Base-by-base conservation (phyloP, 1,140 invertebrate species). In the Trachymyrmex cornetzi region DNA sequence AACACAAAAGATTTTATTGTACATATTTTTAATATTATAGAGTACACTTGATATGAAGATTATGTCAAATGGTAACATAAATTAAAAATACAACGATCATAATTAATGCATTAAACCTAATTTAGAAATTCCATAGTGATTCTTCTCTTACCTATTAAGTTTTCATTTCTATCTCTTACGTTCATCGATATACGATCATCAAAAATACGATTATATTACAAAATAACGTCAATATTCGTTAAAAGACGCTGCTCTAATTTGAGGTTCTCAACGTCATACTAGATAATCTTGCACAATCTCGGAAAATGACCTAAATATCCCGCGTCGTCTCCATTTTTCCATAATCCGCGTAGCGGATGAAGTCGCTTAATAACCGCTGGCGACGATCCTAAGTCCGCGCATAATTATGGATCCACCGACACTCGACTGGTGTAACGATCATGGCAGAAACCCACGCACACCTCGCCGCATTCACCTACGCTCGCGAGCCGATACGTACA, bases 341-440 rank as follows among this genome's bases (percentile, higher is more conserved):
- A 44, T 79, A 86, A 77, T 82, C 84, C 85, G 69, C 87, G 67
- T 85, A 59, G 85, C 85, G 89, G 85, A 80, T 89, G 77, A 66
- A 34, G 77, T 14, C 85, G 79, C 88, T 87, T 91, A 91, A 93
- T 92, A 92, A 91, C 90, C 91, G 87, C 87, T 91, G 80, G 80
- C 86, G 64, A 86, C 85, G 84, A 89, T 85, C 84, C 88, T 79
- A 89, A 86, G 89, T 77, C 80, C 85, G 66, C 63, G 82, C 80
- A 84, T 87, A 91, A 90, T 92, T 89, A 87, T 86, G 89, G 81
- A 91, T 90, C 87, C 74, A 74, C 85, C 82, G 77, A 77, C 87
- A 89, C 75, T 81, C 87, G 63, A 72, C 74, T n/a, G 75, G 81
- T 84, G 85, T 86, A 77, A 48, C 53, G 44, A 30, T 55, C 53